Base-by-base conservation (phyloP, 2,797 vertebrate species). In the Aselliscus stoliczkanus region DNA sequence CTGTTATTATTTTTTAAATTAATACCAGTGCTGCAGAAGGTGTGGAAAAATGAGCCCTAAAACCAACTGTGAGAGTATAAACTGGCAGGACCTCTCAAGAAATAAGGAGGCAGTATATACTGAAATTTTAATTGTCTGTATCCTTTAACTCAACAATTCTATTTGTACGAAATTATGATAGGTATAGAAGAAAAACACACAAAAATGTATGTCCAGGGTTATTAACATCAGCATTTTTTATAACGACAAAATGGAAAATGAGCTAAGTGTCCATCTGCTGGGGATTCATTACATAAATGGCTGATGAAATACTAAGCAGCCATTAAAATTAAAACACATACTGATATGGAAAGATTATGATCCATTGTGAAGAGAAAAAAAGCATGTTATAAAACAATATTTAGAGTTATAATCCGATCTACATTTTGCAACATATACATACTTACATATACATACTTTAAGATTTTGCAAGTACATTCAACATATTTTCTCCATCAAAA, bases 91-190 rank as follows among this genome's bases (percentile, higher is more conserved):
- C 3, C 6, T 89, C 34, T 94, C 67, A 75, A 2, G 1, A 39
- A 42, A 93, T 65, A 79, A 90, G 13, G 44, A 37, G 15, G 47
- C 17, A 50, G 50, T 17, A 50, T 31, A 50, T 42, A 82, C 5
- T 70, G 47, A 80, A 90, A 70, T 80, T 37, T 65, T 88, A 65
- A 86, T 42, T 93, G 52, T 72, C 58, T 92, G 81, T 88, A 91
- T 75, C 75, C 73, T 94, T 82, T 93, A 88, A 88, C 14, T 23
- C 15, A 83, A 92, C 13, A 60, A 65, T 91, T 94, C 67, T 87
- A 92, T 69, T 86, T 91, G 52, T 54, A 93, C 4, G 34, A 94
- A 95, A 93, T 84, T 76, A 82, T 31, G 10, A 87, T 21, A 50
- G 23, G n/a, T 37, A 62, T 4, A 84, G 39, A 80, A 60, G 27